These are phyloP conservation scores for Paratrypauchen microcephalus DNA, from an alignment of 2,797 vertebrate genomes.

Conservation along the genomic window DNA sequence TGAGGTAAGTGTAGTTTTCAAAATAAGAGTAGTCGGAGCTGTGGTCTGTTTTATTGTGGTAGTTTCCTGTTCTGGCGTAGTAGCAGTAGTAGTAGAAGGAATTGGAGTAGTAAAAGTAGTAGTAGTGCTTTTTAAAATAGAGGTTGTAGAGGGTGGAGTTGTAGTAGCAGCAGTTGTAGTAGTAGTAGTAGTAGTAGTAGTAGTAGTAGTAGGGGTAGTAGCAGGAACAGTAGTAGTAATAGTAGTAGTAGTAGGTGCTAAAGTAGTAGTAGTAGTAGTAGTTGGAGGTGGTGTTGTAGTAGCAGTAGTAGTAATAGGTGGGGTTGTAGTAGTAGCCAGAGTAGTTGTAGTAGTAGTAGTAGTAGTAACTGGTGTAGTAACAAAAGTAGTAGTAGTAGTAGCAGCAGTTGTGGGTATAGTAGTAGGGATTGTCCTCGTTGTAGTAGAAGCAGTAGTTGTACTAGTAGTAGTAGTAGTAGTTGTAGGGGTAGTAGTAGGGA, in stretches of 20 bases:
- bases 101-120: background rate
- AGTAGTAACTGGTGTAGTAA: background rate
- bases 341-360: background rate
- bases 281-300: background rate
- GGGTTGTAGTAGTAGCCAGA: background rate
- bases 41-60: background rate
- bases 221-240: background rate
- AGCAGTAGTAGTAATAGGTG: background rate
- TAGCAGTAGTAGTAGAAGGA: background rate
- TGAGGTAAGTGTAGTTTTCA: slow-evolving; percentile 21
- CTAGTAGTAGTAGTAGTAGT: background rate
- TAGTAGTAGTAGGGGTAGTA: background rate
- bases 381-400: background rate
- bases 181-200: background rate
- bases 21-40: background rate
- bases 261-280: background rate
- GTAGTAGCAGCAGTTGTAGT: background rate
- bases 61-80: background rate
- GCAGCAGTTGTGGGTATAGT: background rate
- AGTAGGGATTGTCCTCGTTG: background rate
- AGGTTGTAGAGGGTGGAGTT: background rate
- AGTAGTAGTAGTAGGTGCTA: background rate
- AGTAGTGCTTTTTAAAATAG: background rate
- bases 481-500: background rate
- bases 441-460: background rate